Percentiles rank a stretch among this genome's conserved stretches.
Conservation (phyloP, 2,888 invertebrate species). For the Melikaiella ostensackeni region DNA sequence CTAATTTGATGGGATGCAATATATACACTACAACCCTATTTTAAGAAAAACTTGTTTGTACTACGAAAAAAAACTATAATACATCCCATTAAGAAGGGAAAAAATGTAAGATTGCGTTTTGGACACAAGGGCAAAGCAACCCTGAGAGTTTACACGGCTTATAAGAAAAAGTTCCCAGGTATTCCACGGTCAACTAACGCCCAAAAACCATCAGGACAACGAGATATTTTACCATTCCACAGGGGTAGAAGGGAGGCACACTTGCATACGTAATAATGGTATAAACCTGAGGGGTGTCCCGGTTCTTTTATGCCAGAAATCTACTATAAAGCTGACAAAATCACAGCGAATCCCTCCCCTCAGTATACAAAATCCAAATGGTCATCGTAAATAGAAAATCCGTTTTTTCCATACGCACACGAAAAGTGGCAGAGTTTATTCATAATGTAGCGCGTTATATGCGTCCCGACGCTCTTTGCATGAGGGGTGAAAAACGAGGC, state of each 20-base stretch:
- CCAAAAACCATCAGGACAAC: slow-evolving; percentile 39
- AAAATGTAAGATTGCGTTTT: slow-evolving; percentile 24
- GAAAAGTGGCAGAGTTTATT: slow-evolving; percentile 67
- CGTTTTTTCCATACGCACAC: slow-evolving; percentile 63
- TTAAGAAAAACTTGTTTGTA: slow-evolving; percentile 19
- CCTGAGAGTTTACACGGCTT: slow-evolving; percentile 51
- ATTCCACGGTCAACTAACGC: slow-evolving; percentile 43
- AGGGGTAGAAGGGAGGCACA: slow-evolving; percentile 63
- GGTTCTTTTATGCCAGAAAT: slow-evolving; percentile 68
- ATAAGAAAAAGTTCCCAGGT: slow-evolving; percentile 53
- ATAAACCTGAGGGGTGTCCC: slow-evolving; percentile 71
- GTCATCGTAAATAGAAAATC: slow-evolving; percentile 75
- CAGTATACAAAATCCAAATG: slow-evolving; percentile 70
- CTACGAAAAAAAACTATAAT: slow-evolving; percentile 26
- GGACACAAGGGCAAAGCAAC: slow-evolving; percentile 38
- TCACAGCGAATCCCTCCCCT: slow-evolving; percentile 61
- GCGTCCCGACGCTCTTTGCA: slow-evolving; percentile 49
- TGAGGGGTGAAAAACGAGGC: slow-evolving; percentile 48
- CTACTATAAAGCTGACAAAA: slow-evolving; percentile 70
- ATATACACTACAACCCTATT: not conserved
- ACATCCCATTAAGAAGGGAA: slow-evolving; percentile 21
- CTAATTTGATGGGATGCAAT: not conserved
- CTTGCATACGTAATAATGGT: slow-evolving; percentile 74
- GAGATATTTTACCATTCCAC: slow-evolving; percentile 59
- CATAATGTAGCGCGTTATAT: slow-evolving; percentile 58